Conservation (phyloP, 2,888 invertebrate genomes). For the Liopterus haemorrhoidalis region DNA sequence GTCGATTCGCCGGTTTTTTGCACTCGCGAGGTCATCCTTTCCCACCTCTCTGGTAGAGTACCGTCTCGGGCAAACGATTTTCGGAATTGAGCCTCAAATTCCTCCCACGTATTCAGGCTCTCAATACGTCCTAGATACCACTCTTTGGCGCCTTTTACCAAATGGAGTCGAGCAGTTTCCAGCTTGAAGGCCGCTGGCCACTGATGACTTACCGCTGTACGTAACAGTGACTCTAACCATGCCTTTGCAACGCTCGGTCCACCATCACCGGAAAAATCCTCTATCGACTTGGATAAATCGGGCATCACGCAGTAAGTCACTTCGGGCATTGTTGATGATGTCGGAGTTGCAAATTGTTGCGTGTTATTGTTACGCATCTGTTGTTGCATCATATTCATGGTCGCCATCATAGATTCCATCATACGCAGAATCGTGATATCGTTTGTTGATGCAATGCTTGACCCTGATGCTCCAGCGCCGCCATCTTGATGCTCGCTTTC, state of each 20-base stretch:
- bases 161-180: constrained; percentile 17
- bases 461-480: too few species aligned
- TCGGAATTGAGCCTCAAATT: constrained; percentile 12
- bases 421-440: too few species aligned
- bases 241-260: constrained; percentile 7
- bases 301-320: neutral
- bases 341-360: too few species aligned
- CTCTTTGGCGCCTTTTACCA: constrained; percentile 13
- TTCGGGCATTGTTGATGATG: neutral
- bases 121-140: constrained; percentile 12
- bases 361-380: too few species aligned
- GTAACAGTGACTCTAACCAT: constrained; percentile 11
- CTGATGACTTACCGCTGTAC: constrained; percentile 3
- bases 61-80: constrained; percentile 15
- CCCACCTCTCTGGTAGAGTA: constrained; percentile 18
- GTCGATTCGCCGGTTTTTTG: constrained; percentile 16
- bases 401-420: too few species aligned
- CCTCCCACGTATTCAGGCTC: constrained; percentile 7
- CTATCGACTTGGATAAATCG: neutral
- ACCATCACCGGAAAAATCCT: constrained; percentile 12
- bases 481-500: too few species aligned
- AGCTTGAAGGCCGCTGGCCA: constrained; percentile 16
- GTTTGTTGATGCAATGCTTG: too few species aligned
- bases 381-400: too few species aligned
- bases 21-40: constrained; percentile 18